A percentile compares a stretch with the other conserved stretches of the same genome.
Evolutionary conservation across 35 echinoderm and acorn worm species (phyloP).

Genomic region (Holothuria glaberrima): DNA sequence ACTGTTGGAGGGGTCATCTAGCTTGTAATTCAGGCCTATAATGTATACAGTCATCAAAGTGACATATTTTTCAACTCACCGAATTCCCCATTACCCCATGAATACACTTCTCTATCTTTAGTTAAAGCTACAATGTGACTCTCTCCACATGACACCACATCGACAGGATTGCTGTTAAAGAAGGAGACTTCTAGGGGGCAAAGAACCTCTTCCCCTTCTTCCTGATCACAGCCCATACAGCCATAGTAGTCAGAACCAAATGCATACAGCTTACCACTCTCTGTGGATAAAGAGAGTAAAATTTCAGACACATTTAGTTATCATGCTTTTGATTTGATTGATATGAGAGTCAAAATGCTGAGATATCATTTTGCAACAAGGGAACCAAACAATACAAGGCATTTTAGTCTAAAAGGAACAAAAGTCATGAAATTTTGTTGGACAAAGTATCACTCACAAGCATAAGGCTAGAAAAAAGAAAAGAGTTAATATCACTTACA

Average conservation of each 20-base stretch:
- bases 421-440: too few species aligned
- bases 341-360: too few species aligned
- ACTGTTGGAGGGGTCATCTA: too few species aligned
- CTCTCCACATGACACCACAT: conserved; percentile 90
- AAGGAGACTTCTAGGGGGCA: conserved; percentile 75
- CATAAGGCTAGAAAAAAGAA: too few species aligned
- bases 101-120: conserved; percentile 85
- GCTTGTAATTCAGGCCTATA: too few species aligned
- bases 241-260: conserved; percentile 99
- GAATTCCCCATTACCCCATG: conserved; percentile 98
- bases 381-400: too few species aligned
- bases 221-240: conserved; percentile 85
- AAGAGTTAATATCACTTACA: too few species aligned
- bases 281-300: background rate
- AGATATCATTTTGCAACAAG: too few species aligned
- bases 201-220: conserved; percentile 86
- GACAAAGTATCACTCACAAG: too few species aligned
- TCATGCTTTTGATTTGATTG: too few species aligned
- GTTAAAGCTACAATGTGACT: conserved; percentile 89
- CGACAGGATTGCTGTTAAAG: conserved; percentile 72
- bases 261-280: conserved; percentile 86
- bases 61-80: conserved; percentile 66
- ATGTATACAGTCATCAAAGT: background rate
- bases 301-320: too few species aligned
- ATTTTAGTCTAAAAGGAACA: too few species aligned